Evolutionary conservation across 1,140 invertebrate genomes (phyloP).

Genomic region (Xylocopa sonorina): DNA sequence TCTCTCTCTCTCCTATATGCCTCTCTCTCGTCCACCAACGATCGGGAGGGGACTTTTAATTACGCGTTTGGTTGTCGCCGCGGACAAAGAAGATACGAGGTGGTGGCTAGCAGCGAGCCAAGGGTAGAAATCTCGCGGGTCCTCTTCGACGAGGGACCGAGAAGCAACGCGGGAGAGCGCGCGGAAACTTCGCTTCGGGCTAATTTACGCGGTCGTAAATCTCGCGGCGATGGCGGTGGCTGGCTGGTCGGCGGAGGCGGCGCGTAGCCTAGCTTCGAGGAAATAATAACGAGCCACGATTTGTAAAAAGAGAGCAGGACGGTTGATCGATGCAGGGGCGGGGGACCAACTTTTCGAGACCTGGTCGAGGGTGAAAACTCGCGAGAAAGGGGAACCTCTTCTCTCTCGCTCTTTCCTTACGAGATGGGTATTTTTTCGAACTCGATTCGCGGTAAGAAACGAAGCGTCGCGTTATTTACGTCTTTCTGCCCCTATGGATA

Average conservation of each 20-base stretch:
- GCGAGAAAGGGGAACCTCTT: neutral
- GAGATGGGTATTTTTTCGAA: constrained; percentile 23
- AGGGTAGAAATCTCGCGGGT: constrained; percentile 34
- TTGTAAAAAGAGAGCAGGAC: constrained; percentile 18
- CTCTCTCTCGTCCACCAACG: neutral
- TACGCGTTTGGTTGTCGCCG: too few species aligned
- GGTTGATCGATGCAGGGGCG: constrained; percentile 2
- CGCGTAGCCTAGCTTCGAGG: constrained; percentile 18
- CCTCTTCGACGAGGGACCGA: neutral
- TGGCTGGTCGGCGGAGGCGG: constrained; percentile 10
- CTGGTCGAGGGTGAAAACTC: neutral
- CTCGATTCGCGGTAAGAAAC: constrained; percentile 42
- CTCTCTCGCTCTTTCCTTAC: neutral
- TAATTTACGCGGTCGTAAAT: constrained; percentile 74
- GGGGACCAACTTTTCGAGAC: neutral
- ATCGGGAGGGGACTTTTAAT: too few species aligned
- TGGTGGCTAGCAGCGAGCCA: too few species aligned
- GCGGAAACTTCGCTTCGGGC: constrained; percentile 62
- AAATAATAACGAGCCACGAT: constrained; percentile 56
- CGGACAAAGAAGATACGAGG: too few species aligned
- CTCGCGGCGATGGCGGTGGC: too few species aligned
- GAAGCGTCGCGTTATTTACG: constrained; percentile 60
- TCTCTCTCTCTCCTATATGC: too few species aligned
- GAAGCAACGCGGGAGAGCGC: neutral
- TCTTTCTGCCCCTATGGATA: constrained; percentile 56